Base-by-base conservation (phyloP, 2,797 vertebrate species). In the Anableps anableps region DNA sequence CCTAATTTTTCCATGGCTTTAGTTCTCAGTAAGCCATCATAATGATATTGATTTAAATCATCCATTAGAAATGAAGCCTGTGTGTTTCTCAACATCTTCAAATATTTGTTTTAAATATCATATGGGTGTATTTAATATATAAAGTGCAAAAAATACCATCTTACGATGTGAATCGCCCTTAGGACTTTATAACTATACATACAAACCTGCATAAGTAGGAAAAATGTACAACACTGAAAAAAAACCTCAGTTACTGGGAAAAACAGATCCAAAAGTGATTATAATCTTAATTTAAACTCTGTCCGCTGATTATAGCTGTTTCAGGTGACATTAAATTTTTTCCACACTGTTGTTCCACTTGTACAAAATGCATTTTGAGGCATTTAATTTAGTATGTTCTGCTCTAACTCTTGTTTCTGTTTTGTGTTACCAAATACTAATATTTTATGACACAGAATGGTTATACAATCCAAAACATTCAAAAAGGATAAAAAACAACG, bases 141-240 rank as follows among this genome's bases (percentile, higher is more conserved):
- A 71, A 36, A 68, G 34, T 79, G 75, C 77, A 13, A 60, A 10
- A 68, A 80, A 47, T 70, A 79, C 21, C 4, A 72, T 53, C 45
- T 55, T 53, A 48, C 29, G 41, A 26, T 79, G 60, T 48, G 64
- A 80, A 70, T 4, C 50, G 10, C 21, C 21, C 4, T 38, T 14
- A 55, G 11, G 14, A 11, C 50, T 38, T 48, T 41, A 23, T 55
- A 19, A 36, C 48, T 11, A 5, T n/a, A 3, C 17, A 36, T 23
- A 3, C 10, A 73, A 74, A 38, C 21, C 38, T 8, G 4, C 26
- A 13, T 55, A 16, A 47, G 1, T 1, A 75, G 0, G 3, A 23
- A 50, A 58, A 50, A 58, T 11, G 2, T 26, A 66, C 26, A 66
- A 48, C 47, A 73, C n/a, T 36, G 31, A 60, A 43, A 23, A 1